These are phyloP conservation scores for Ceratoteleas bidentatus DNA, from an alignment of 1,140 invertebrate species.

Conservation along the genomic window DNA sequence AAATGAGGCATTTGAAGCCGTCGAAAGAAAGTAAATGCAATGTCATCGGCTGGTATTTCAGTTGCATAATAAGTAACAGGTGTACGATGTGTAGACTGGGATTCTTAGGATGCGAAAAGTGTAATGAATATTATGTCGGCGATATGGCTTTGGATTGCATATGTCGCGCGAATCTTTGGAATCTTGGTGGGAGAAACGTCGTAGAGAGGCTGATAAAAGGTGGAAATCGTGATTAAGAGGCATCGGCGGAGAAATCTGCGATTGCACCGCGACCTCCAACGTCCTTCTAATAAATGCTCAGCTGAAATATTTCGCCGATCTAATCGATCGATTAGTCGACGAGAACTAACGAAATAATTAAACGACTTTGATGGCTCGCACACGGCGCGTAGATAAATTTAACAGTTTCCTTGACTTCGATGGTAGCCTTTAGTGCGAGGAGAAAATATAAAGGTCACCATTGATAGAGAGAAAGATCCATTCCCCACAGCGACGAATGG, in stretches of 20 bases:
- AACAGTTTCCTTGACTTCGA: constrained; percentile 26
- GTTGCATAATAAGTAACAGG: constrained; percentile 53
- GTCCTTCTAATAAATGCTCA: constrained; percentile 42
- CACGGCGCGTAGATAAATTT: constrained; percentile 18
- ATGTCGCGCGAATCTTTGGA: neutral
- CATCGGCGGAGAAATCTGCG: constrained; percentile 36
- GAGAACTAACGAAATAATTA: constrained; percentile 41
- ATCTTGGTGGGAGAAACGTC: constrained; percentile 12
- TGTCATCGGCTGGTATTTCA: constrained; percentile 54
- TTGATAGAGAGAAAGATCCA: constrained; percentile 3
- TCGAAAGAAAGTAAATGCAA: constrained; percentile 58
- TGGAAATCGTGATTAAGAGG: constrained; percentile 30
- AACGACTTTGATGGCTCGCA: constrained; percentile 22
- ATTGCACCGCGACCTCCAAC: constrained; percentile 49
- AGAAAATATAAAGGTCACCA: constrained; percentile 28
- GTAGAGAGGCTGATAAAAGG: constrained; percentile 34
- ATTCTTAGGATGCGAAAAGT: constrained; percentile 28
- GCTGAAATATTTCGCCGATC: constrained; percentile 28
- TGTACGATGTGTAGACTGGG: constrained; percentile 26
- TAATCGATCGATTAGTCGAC: constrained; percentile 22
- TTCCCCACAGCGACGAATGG: neutral
- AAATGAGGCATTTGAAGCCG: constrained; percentile 28
- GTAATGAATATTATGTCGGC: constrained; percentile 23
- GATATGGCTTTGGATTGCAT: constrained; percentile 30
- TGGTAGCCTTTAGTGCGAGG: constrained; percentile 22